These are phyloP conservation scores for Elaphurus davidianus DNA, from an alignment of 2,113 vertebrate species.

Conservation along the genomic window DNA sequence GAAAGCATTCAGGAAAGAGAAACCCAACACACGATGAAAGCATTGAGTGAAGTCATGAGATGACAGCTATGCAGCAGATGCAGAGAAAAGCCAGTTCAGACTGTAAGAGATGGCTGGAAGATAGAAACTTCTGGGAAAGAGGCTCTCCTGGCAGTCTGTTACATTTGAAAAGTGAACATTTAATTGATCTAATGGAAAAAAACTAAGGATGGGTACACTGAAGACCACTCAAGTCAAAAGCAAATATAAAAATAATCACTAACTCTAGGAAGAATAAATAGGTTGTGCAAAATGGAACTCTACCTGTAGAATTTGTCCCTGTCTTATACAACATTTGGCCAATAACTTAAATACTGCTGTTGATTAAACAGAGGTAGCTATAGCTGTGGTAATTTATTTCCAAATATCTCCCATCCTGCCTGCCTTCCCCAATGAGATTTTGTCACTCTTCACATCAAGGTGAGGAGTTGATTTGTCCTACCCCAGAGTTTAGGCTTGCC, in stretches of 20 bases:
- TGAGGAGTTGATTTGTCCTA: neutral
- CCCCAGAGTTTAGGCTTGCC: neutral
- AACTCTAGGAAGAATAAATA: slow-evolving; percentile 16
- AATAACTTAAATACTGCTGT: neutral
- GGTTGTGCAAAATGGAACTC: neutral
- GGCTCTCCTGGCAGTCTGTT: neutral
- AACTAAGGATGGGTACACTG: neutral
- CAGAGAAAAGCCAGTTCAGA: neutral
- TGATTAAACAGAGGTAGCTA: neutral
- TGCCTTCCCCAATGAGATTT: neutral
- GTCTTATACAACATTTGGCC: neutral
- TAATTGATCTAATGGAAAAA: neutral
- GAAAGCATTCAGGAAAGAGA: neutral
- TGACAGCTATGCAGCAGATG: neutral
- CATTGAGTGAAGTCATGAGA: neutral
- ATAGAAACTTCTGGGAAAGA: neutral
- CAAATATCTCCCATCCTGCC: neutral
- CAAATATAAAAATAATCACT: neutral
- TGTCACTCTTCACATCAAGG: neutral
- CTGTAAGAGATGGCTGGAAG: neutral
- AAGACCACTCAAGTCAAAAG: neutral
- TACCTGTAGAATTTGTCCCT: neutral
- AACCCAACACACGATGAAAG: neutral
- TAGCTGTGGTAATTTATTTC: neutral
- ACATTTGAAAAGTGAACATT: neutral